Base-by-base conservation (phyloP, 2,888 invertebrate species). In the Hyposoter didymator region DNA sequence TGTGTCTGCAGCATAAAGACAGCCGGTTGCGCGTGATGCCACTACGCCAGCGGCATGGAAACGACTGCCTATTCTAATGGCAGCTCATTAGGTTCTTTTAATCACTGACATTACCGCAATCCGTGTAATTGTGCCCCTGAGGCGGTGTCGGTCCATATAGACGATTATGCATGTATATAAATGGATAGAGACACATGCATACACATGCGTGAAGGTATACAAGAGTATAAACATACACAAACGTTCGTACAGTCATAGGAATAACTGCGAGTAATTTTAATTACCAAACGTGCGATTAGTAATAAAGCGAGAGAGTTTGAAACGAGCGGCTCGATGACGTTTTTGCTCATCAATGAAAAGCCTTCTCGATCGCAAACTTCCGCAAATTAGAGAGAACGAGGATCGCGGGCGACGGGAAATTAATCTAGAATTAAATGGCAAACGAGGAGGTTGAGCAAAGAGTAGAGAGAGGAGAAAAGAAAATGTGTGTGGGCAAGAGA, bases 1-100 rank as follows among this genome's bases (percentile, higher is more conserved):
- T 84, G 89, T 89, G 87, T 89, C 83, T 84, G 87, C 74, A 70
- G 87, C 81, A 72, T 87, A 79, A 83, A 88, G 82, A 81, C 84
- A 62, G 84, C 80, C 70, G 82, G 86, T 85, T 79, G 82, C 82
- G 86, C 73, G 76, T 70, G 73, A 49, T 67, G 72, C 55, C 76
- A 73, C 55, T 39, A 52, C 39, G 45, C 59, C 74, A 70, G 84
- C 39, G 80, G 81, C 64, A 79, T 87, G 89, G 89, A 90, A 89
- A 89, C 88, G 86, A 85, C 89, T 83, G 88, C 82, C 89, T 89
- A 91, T 91, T 91, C 91, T 90, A 92, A 92, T 92, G 89, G 89
- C 88, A 87, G 89, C 91, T 92, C 92, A 92, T 93, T 92, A 93
- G 90, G 86, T 90, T 91, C 90, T 91, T 91, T 92, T 93, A 92